phyloP scores from a whole-genome alignment of 2,888 invertebrate species.

The Sarcophaga variegata region DNA sequence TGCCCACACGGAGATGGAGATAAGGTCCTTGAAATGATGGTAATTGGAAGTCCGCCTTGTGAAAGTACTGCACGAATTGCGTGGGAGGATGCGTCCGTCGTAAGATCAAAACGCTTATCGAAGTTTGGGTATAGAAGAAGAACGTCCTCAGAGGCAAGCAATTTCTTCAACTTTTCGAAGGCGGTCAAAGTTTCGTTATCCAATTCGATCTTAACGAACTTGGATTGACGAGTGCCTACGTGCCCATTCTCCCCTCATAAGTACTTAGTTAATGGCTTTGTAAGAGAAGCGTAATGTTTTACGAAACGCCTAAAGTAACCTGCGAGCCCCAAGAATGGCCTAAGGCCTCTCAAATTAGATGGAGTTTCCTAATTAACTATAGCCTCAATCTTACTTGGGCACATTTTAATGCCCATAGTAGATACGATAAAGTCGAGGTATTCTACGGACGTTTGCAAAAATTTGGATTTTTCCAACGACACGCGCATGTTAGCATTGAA shows the following conservation, averaged over 20 bases:
- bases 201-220: constrained; percentile 46
- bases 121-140: constrained; percentile 52
- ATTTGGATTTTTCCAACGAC: constrained; percentile 63
- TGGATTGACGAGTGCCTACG: constrained; percentile 43
- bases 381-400: constrained; percentile 32
- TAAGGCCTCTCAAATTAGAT: constrained; percentile 29
- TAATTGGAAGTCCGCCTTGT: constrained; percentile 3
- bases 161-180: constrained; percentile 49
- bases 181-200: constrained; percentile 49
- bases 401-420: constrained; percentile 64
- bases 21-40: constrained; percentile 63
- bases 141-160: constrained; percentile 53
- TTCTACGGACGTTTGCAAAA: constrained; percentile 73
- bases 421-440: constrained; percentile 75
- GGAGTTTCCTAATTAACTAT: constrained; percentile 46
- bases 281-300: constrained; percentile 47
- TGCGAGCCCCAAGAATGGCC: constrained; percentile 50
- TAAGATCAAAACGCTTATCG: constrained; percentile 52
- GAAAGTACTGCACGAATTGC: constrained; percentile 30
- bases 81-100: constrained; percentile 54
- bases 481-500: constrained; percentile 49
- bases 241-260: constrained; percentile 56
- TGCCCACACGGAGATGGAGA: no score
- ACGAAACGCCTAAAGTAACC: constrained; percentile 55
- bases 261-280: constrained; percentile 50